Evolutionary conservation across 2,113 vertebrate genomes (phyloP).

Genomic region (Etheostoma spectabile): DNA sequence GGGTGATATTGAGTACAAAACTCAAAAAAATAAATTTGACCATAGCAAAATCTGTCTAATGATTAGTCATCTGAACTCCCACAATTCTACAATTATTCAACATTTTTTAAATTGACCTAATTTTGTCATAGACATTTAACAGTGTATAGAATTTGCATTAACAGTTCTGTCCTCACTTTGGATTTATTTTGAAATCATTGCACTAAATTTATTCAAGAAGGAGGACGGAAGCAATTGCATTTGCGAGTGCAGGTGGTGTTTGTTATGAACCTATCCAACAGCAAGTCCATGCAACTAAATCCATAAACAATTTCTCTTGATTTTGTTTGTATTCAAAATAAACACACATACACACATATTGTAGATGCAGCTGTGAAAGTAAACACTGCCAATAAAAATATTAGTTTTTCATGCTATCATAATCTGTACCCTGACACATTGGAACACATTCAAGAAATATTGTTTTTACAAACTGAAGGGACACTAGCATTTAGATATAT

Average conservation of each 20-base stretch:
- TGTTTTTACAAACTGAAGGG: neutral
- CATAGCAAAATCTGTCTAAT: neutral
- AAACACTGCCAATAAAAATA: constrained; percentile 15
- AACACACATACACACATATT: constrained; percentile 38
- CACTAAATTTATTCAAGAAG: constrained; percentile 40
- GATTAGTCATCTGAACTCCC: neutral
- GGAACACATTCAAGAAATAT: neutral
- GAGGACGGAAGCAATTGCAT: constrained; percentile 37
- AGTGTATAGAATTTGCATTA: constrained; percentile 1
- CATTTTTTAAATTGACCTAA: neutral
- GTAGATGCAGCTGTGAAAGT: constrained; percentile 24
- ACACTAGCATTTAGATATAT: neutral
- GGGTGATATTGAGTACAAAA: neutral
- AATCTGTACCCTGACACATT: neutral
- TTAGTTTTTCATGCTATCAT: neutral
- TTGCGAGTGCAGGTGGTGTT: constrained; percentile 67
- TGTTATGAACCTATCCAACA: constrained; percentile 45
- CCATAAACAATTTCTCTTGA: constrained; percentile 33
- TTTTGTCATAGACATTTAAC: neutral
- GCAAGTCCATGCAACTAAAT: constrained; percentile 52
- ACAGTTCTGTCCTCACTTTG: constrained; percentile 26
- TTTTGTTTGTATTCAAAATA: constrained; percentile 10
- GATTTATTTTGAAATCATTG: constrained; percentile 26
- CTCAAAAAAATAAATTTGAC: constrained; percentile 3
- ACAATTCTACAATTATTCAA: neutral